Conservation (phyloP, 2,113 vertebrate species). For the Aleadryas rufinucha region DNA sequence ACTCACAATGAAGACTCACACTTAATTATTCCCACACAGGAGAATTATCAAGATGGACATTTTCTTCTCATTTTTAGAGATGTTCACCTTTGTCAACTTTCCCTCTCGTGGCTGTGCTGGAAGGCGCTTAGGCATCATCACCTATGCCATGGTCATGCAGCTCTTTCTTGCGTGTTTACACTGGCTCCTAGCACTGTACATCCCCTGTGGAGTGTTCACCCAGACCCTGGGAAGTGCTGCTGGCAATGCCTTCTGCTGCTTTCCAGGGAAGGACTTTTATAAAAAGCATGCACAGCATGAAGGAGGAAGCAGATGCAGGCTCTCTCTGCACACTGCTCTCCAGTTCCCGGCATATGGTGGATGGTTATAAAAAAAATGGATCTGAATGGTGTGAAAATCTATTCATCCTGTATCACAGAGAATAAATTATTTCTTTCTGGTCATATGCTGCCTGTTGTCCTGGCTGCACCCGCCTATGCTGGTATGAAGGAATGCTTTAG, state of each 20-base stretch:
- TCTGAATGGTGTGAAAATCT: slow-evolving; percentile 47
- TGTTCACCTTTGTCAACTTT: neutral
- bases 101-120: neutral
- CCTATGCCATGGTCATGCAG: neutral
- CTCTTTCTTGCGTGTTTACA: rapidly evolving
- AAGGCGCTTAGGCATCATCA: neutral
- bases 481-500: slow-evolving; percentile 30
- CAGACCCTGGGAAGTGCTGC: neutral
- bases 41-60: neutral
- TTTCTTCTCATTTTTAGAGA: neutral
- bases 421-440: slow-evolving; percentile 49
- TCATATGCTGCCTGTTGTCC: neutral
- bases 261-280: neutral
- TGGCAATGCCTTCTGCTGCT: neutral
- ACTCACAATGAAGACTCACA: neutral
- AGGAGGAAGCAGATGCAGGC: slow-evolving; percentile 41
- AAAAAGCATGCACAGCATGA: slow-evolving; percentile 13
- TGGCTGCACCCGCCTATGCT: neutral
- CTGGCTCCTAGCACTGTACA: neutral
- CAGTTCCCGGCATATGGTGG: slow-evolving; percentile 5
- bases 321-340: neutral
- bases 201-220: neutral
- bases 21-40: neutral
- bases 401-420: slow-evolving; percentile 33
- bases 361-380: slow-evolving; percentile 16